Conservation (phyloP, 2,888 invertebrate species). For the Amblyjoppa proteus region DNA sequence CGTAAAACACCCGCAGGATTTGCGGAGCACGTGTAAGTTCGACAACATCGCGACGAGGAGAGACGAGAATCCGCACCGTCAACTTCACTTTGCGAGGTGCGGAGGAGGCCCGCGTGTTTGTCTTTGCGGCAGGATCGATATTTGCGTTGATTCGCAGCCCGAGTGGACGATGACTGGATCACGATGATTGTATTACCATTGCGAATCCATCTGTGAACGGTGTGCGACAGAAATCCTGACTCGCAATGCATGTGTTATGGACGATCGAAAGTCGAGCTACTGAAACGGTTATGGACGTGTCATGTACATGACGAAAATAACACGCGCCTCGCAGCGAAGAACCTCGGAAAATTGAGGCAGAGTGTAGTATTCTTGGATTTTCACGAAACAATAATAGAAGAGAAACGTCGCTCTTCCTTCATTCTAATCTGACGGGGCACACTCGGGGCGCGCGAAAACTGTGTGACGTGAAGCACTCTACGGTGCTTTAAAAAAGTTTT, state of each 20-base stretch:
- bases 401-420: constrained; percentile 22
- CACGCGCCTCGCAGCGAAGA: no score
- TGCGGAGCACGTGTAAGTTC: constrained; percentile 33
- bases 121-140: constrained; percentile 55
- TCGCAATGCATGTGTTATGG: background rate
- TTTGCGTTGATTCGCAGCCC: constrained; percentile 56
- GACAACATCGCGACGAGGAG: constrained; percentile 40
- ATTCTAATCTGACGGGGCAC: constrained; percentile 39
- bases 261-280: no score
- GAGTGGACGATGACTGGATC: constrained; percentile 61
- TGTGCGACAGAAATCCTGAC: constrained; percentile 31
- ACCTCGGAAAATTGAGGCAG: background rate
- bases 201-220: constrained; percentile 27
- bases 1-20: constrained; percentile 45
- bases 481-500: constrained; percentile 73
- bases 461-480: constrained; percentile 37
- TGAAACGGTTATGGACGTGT: no score
- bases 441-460: background rate
- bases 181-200: constrained; percentile 59
- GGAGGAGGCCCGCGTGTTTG: constrained; percentile 51
- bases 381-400: constrained; percentile 30
- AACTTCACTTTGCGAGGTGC: constrained; percentile 26
- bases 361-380: background rate
- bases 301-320: background rate
- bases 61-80: constrained; percentile 34